Percentiles rank a stretch among this genome's conserved stretches.
These are phyloP conservation scores for Thymelicus lineola DNA, from an alignment of 2,888 invertebrate genomes.

Conservation along the genomic window DNA sequence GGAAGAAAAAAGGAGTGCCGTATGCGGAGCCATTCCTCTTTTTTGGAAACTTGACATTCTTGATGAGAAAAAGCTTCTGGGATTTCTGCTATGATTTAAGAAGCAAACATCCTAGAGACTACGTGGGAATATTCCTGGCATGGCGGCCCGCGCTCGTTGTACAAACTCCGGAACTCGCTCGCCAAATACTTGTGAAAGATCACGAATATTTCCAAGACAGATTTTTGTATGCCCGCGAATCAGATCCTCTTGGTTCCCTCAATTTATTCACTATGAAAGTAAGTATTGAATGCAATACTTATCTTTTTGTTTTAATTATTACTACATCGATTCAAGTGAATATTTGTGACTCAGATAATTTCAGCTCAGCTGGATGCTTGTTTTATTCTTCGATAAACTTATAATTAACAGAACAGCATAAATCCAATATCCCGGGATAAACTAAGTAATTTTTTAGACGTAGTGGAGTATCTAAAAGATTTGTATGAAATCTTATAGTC, in stretches of 20 bases:
- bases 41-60: slow-evolving; percentile 61
- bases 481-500: too few relatives aligned
- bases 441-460: too few relatives aligned
- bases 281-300: slow-evolving; percentile 36
- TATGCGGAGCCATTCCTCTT: slow-evolving; percentile 60
- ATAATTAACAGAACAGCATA: too few relatives aligned
- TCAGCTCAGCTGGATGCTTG: too few relatives aligned
- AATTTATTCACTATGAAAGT: slow-evolving; percentile 70
- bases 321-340: too few relatives aligned
- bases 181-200: slow-evolving; percentile 60
- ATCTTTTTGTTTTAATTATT: neutral
- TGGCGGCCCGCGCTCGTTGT: slow-evolving; percentile 63
- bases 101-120: slow-evolving; percentile 55
- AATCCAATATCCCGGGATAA: too few relatives aligned
- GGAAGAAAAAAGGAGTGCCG: slow-evolving; percentile 63
- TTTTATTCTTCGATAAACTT: too few relatives aligned
- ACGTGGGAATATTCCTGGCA: slow-evolving; percentile 64
- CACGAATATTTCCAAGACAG: slow-evolving; percentile 64
- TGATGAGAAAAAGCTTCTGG: slow-evolving; percentile 63
- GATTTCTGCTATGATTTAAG: slow-evolving; percentile 58
- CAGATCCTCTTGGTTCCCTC: slow-evolving; percentile 66
- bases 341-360: too few relatives aligned
- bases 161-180: slow-evolving; percentile 64
- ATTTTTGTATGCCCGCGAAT: slow-evolving; percentile 53
- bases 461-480: too few relatives aligned